These are phyloP conservation scores for Aldrovandia affinis DNA, from an alignment of 2,797 vertebrate species.

Conservation along the genomic window DNA sequence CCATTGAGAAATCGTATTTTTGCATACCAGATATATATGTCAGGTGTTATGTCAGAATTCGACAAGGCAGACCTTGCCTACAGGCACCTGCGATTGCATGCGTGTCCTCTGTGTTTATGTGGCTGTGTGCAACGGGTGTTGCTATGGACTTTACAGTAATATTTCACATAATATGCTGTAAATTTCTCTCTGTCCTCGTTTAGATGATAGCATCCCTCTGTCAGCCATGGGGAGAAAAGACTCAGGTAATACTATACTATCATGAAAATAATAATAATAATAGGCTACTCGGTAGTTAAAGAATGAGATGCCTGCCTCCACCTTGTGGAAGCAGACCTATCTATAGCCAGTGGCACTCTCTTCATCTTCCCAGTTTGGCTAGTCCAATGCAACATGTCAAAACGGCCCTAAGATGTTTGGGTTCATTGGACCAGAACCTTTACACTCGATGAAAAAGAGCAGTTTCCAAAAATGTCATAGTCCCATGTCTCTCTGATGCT, in stretches of 20 bases:
- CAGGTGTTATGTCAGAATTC: conserved; percentile 45
- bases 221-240: conserved; percentile 89
- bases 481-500: conserved; percentile 19
- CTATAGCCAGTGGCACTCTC: neutral
- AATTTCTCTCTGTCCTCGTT: conserved; percentile 84
- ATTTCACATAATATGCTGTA: conserved; percentile 78
- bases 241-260: conserved; percentile 86
- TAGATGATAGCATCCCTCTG: conserved; percentile 90
- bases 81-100: conserved; percentile 50
- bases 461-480: conserved; percentile 37
- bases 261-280: conserved; percentile 42
- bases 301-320: neutral
- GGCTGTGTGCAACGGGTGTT: conserved; percentile 37
- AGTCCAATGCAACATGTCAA: conserved; percentile 33
- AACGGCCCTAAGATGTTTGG: neutral
- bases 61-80: conserved; percentile 36
- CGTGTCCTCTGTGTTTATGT: conserved; percentile 57
- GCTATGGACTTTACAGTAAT: conserved; percentile 74
- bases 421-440: conserved; percentile 33
- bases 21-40: too few species aligned
- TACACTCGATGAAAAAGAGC: conserved; percentile 38
- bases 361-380: conserved; percentile 38
- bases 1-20: too few species aligned
- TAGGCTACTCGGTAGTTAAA: neutral
- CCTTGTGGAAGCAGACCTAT: neutral